A percentile compares a stretch with the other conserved stretches of the same genome.
phyloP scores from a whole-genome alignment of 2,888 invertebrate genomes.

The Seladonia tumulorum region DNA sequence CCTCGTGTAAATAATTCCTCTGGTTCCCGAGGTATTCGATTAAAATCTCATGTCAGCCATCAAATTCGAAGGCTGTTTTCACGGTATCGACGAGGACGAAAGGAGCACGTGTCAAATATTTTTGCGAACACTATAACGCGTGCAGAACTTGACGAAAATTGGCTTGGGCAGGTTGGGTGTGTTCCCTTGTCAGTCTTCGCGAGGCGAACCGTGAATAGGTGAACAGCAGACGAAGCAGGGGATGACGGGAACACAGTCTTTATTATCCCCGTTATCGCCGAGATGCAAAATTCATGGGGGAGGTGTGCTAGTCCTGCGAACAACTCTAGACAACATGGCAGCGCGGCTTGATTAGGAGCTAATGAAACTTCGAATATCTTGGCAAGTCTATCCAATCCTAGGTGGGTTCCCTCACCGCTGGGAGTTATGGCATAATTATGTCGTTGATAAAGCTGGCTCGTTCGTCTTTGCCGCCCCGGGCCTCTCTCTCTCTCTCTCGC shows the following conservation, averaged over 20 bases:
- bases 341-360: conserved; percentile 71
- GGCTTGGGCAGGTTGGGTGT: neutral
- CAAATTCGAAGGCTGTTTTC: neutral
- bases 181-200: neutral
- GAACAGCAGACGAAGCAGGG: neutral
- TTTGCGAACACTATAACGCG: neutral
- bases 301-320: conserved; percentile 1
- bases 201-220: neutral
- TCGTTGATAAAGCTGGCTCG: conserved; percentile 67
- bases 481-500: neutral
- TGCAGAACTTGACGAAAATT: neutral
- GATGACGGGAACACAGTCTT: conserved; percentile 33
- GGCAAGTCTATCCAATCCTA: conserved; percentile 68
- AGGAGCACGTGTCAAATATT: neutral
- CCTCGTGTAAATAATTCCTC: too few relatives aligned
- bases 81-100: neutral
- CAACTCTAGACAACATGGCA: conserved; percentile 4
- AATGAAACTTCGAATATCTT: conserved; percentile 77
- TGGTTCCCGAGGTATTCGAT: too few relatives aligned
- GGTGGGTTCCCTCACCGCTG: conserved; percentile 48
- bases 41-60: too few relatives aligned
- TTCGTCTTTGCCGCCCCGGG: conserved; percentile 14
- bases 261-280: conserved; percentile 52
- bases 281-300: conserved; percentile 59
- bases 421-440: conserved; percentile 75